Evolutionary conservation across 2,888 invertebrate species (phyloP).

Genomic region (Rambutsinella grinnellia): DNA sequence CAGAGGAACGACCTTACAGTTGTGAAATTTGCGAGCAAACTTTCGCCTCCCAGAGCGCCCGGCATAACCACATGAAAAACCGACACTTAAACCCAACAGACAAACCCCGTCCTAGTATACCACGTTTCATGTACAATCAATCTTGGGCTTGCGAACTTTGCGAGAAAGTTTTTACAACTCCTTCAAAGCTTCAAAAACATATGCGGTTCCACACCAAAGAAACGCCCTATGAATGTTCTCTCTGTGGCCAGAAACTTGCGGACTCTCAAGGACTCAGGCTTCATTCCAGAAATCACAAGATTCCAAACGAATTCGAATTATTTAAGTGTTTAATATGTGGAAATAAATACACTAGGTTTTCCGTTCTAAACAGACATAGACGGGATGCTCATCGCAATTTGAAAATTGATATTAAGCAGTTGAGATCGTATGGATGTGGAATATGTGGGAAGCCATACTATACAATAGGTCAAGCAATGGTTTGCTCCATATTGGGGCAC

Average conservation of each 20-base stretch:
- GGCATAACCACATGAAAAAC: neutral
- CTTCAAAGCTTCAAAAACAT: slow-evolving; percentile 2
- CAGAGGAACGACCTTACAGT: neutral
- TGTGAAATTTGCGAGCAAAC: too few species aligned
- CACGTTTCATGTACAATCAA: neutral
- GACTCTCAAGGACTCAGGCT: neutral
- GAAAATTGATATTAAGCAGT: neutral
- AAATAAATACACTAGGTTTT: neutral
- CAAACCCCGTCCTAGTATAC: neutral
- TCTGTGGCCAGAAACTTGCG: neutral
- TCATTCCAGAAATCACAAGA: slow-evolving; percentile 3
- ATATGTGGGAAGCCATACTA: slow-evolving; percentile 10
- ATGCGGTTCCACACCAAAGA: slow-evolving; percentile 21
- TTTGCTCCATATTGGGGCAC: slow-evolving; percentile 10
- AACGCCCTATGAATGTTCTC: slow-evolving; percentile 8
- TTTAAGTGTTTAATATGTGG: slow-evolving; percentile 2
- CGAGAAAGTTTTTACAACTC: too few species aligned
- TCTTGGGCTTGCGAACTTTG: too few species aligned
- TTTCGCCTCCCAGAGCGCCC: neutral
- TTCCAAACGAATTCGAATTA: neutral
- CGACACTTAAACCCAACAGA: neutral
- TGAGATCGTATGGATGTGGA: slow-evolving; percentile 12
- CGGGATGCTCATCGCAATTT: neutral
- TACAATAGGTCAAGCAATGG: slow-evolving; percentile 1
- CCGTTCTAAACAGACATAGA: slow-evolving; percentile 1